These are phyloP conservation scores for Mimas tiliae DNA, from an alignment of 2,888 invertebrate species.

Conservation along the genomic window DNA sequence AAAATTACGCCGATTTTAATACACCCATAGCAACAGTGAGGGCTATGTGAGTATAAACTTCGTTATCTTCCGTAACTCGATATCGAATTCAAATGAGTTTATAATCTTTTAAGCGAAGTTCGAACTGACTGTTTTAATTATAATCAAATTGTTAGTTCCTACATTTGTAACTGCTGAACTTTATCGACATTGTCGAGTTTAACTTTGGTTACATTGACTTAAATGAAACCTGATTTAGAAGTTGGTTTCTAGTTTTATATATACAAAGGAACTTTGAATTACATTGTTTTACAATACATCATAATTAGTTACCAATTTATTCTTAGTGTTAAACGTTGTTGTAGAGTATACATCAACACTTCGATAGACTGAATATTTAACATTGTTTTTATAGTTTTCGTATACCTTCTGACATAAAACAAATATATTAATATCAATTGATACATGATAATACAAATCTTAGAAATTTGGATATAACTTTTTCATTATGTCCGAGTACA, in stretches of 20 bases:
- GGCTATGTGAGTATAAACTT: slow-evolving; percentile 85
- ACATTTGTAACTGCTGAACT: slow-evolving; percentile 24
- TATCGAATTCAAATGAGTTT: slow-evolving; percentile 29
- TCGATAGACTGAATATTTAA: neutral
- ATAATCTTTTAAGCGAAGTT: slow-evolving; percentile 30
- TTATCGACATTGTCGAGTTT: slow-evolving; percentile 26
- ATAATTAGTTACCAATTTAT: neutral
- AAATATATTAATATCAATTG: neutral
- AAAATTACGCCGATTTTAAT: slow-evolving; percentile 90
- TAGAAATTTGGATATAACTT: too few relatives aligned
- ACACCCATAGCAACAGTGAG: slow-evolving; percentile 88
- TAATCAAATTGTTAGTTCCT: slow-evolving; percentile 28
- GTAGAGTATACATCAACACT: neutral
- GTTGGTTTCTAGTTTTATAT: slow-evolving; percentile 1
- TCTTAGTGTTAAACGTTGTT: neutral
- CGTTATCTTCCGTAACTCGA: slow-evolving; percentile 26
- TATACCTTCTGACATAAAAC: neutral
- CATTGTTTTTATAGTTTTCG: neutral
- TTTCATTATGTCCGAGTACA: too few relatives aligned
- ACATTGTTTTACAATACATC: neutral
- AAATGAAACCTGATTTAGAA: slow-evolving; percentile 19
- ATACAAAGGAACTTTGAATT: neutral
- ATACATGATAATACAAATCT: neutral
- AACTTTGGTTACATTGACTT: slow-evolving; percentile 26
- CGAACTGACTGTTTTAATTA: slow-evolving; percentile 26